Evolutionary conservation across 2,888 invertebrate species (phyloP), one percentile per base, ranked within the genome.

Genomic region (Drosophila cracens): DNA sequence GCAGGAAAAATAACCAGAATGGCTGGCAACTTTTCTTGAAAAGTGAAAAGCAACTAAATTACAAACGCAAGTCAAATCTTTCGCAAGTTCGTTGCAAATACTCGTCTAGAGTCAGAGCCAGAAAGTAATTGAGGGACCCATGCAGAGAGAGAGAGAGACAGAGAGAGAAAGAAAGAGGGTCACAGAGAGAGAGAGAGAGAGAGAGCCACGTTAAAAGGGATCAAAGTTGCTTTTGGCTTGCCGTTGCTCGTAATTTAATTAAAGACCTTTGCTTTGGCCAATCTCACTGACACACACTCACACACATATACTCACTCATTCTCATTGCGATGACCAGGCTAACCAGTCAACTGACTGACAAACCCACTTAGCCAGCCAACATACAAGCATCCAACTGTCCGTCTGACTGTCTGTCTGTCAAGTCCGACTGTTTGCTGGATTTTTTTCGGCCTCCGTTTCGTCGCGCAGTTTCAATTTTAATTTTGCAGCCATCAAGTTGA

Each of bases 191-290:
- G 11, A 18, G 16, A 25, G 53, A 36, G 53, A 29, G 43, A 49
- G 63, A 52, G 57, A 29, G 16, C 13, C 57, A 70, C 77, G 85
- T 74, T 76, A 67, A 87, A 87, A 90, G 74, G 90, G 87, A 90
- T 90, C 89, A 89, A 90, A 87, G 89, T 82, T 89, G 89, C 78
- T 76, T 89, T 82, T 82, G 82, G 89, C 70, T 71, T 82, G 71
- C 58, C 69, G 63, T 66, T 76, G 67, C 76, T 76, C 56, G 90
- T 87, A 87, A 87, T 87, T 87, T 87, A 90, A 87, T 87, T 87
- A 90, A 87, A 84, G 89, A 73, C 74, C 87, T 89, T 87, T 89
- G 65, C 79, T 69, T 89, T 76, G 73, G 53, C 65, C 58, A 48
- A 57, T 58, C 61, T 38, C 58, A 21, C 57, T 40, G 31, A 25